phyloP scores from a whole-genome alignment of 2,113 vertebrate genomes.

The Bothrops jararaca region DNA sequence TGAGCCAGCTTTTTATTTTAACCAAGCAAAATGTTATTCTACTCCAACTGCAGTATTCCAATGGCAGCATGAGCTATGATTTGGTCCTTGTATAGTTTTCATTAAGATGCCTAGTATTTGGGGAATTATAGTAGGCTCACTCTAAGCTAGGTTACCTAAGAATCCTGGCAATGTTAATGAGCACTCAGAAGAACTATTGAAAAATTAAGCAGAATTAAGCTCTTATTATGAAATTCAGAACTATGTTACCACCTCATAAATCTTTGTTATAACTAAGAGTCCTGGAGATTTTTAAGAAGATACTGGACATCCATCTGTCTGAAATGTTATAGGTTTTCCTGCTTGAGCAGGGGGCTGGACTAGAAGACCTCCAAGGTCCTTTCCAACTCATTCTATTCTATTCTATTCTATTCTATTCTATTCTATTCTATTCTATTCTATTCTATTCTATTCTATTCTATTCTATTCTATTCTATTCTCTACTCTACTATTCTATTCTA shows the following conservation, averaged over 20 bases:
- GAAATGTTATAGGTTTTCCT: no score
- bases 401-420: no score
- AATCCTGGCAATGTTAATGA: not conserved
- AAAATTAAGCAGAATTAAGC: not conserved
- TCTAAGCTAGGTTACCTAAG: not conserved
- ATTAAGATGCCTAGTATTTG: not conserved
- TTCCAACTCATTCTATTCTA: no score
- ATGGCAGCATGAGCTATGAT: not conserved
- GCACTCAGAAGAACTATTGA: not conserved
- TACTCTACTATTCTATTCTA: no score
- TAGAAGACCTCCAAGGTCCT: no score
- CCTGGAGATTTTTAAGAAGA: not conserved
- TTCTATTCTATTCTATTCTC: no score
- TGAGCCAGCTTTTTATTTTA: not conserved
- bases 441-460: no score
- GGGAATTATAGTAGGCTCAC: conserved; percentile 6
- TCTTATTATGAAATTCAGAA: not conserved
- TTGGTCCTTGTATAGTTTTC: not conserved
- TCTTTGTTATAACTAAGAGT: not conserved
- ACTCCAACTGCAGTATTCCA: not conserved
- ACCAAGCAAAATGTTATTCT: not conserved
- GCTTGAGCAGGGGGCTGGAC: no score
- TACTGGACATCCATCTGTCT: no score
- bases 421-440: no score
- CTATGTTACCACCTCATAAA: not conserved